phyloP scores from a whole-genome alignment of 2,797 vertebrate species.

The Manis crassicaudata region DNA sequence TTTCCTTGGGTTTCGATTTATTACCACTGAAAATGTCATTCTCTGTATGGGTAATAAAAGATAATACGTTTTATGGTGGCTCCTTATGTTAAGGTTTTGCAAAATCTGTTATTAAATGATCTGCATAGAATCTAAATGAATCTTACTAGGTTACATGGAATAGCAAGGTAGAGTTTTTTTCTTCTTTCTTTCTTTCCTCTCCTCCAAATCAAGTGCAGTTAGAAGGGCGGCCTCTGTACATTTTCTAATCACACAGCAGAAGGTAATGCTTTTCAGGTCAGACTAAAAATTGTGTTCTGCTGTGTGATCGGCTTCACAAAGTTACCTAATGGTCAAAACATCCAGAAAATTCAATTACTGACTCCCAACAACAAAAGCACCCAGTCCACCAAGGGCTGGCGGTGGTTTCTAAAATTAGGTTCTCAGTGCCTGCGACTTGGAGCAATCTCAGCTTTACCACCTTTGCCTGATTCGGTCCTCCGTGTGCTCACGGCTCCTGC shows the following conservation, averaged over 20 bases:
- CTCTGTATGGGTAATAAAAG: constrained; percentile 81
- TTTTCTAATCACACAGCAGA: constrained; percentile 77
- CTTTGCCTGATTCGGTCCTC: constrained; percentile 65
- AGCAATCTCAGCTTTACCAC: constrained; percentile 60
- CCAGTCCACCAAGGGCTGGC: constrained; percentile 58
- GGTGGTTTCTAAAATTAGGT: constrained; percentile 83
- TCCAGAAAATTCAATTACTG: constrained; percentile 85
- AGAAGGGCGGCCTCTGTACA: constrained; percentile 55
- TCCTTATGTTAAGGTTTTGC: constrained; percentile 80
- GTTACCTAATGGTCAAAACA: constrained; percentile 82
- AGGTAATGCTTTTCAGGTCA: constrained; percentile 76
- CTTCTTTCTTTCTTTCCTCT: too few species aligned
- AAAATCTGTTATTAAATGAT: constrained; percentile 79
- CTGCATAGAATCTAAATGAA: constrained; percentile 78
- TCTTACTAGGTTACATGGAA: constrained; percentile 71
- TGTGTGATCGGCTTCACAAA: constrained; percentile 83
- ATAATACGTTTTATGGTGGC: constrained; percentile 76
- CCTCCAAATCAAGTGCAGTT: constrained; percentile 66
- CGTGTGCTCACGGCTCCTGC: constrained; percentile 62
- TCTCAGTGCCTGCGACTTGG: constrained; percentile 52
- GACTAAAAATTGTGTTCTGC: constrained; percentile 79
- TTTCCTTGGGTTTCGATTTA: constrained; percentile 77
- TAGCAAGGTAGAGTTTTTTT: constrained; percentile 21
- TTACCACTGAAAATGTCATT: constrained; percentile 72
- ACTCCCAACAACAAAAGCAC: constrained; percentile 76